phyloP scores from a whole-genome alignment of 2,888 invertebrate species.

The Diadegma fenestrale region DNA sequence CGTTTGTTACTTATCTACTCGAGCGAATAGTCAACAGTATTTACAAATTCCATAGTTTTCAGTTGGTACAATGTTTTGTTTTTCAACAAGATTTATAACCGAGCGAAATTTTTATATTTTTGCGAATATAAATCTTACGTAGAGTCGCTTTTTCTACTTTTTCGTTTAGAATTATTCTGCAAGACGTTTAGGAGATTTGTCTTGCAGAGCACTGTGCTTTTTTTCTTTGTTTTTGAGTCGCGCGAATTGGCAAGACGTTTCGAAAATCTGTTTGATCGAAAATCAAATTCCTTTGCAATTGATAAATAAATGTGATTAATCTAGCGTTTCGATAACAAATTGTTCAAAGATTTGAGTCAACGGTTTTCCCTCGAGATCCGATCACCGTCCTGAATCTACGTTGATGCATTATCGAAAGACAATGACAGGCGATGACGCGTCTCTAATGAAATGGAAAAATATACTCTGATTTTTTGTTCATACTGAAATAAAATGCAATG shows the following conservation, averaged over 20 bases:
- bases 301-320: conserved; percentile 27
- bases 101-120: conserved; percentile 16
- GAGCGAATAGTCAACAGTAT: conserved; percentile 71
- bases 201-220: conserved; percentile 39
- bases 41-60: conserved; percentile 69
- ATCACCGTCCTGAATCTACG: neutral
- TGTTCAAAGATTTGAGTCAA: neutral
- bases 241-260: neutral
- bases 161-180: conserved; percentile 45
- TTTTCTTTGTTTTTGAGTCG: neutral
- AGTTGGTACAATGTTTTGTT: conserved; percentile 14
- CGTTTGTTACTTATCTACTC: conserved; percentile 45
- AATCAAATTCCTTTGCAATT: neutral
- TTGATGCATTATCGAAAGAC: neutral
- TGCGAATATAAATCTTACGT: conserved; percentile 44
- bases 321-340: conserved; percentile 39
- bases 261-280: neutral
- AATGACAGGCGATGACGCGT: neutral
- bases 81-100: conserved; percentile 38
- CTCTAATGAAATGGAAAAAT: neutral
- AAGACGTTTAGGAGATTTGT: conserved; percentile 39
- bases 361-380: neutral
- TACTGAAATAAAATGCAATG: neutral
- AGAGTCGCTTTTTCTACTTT: conserved; percentile 3
- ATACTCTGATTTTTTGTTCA: neutral